These are phyloP conservation scores for Artibeus jamaicensis DNA, from an alignment of 2,797 vertebrate genomes.

Conservation along the genomic window DNA sequence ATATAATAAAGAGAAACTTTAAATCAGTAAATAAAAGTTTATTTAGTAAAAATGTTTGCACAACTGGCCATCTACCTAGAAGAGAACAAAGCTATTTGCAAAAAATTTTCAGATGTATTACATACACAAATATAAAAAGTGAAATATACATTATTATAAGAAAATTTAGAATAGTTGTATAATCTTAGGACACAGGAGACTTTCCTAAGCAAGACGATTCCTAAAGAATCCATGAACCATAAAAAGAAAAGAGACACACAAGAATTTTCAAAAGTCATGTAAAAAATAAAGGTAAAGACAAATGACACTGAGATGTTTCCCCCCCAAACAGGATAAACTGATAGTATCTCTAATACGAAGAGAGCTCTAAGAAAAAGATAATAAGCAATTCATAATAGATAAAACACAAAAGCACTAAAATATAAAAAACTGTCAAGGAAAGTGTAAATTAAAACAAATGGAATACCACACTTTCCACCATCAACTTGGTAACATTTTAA, in stretches of 20 bases:
- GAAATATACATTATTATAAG: background rate
- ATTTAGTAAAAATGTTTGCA: background rate
- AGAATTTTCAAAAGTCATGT: background rate
- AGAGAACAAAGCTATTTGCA: background rate
- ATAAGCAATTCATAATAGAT: background rate
- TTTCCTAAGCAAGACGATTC: constrained; percentile 3
- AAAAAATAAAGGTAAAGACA: background rate
- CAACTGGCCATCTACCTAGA: background rate
- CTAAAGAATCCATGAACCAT: background rate
- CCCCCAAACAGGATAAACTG: background rate
- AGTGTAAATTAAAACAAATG: background rate
- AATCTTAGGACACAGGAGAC: background rate
- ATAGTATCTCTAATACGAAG: background rate
- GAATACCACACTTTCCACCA: background rate
- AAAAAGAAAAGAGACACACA: background rate
- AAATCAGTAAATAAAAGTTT: constrained; percentile 13
- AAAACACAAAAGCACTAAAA: constrained; percentile 9
- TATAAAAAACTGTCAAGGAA: background rate
- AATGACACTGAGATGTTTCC: background rate
- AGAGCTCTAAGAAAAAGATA: constrained; percentile 3
- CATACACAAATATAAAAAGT: background rate
- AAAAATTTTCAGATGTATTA: background rate
- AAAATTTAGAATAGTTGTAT: background rate
- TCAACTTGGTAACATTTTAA: background rate
- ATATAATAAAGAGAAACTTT: background rate